Conservation (phyloP, 1,140 invertebrate species). For the Pantala flavescens region DNA sequence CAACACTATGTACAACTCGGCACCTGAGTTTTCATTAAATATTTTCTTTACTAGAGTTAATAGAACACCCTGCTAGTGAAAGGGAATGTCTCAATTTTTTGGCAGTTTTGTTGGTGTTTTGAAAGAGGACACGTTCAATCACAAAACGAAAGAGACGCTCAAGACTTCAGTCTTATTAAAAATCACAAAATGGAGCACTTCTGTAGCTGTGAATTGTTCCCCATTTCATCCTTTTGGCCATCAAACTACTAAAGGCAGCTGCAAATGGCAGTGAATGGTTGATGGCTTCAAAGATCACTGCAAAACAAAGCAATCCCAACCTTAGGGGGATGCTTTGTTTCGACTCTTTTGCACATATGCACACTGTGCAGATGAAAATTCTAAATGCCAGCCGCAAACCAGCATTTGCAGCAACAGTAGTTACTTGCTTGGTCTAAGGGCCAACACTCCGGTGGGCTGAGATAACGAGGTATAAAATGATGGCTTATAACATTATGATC, state of each 20-base stretch:
- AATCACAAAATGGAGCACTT: not conserved
- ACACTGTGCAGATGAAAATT: no score
- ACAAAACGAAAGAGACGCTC: not conserved
- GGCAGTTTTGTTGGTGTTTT: not conserved
- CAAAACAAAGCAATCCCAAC: not conserved
- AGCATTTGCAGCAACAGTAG: no score
- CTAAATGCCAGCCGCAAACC: no score
- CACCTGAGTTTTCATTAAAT: not conserved
- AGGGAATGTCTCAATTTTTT: not conserved
- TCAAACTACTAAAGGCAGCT: not conserved
- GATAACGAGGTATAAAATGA: no score
- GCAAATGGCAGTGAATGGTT: not conserved
- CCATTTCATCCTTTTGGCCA: not conserved
- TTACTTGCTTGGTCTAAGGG: no score
- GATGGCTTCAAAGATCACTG: not conserved
- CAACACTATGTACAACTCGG: not conserved
- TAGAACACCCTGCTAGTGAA: not conserved
- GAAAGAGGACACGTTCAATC: not conserved
- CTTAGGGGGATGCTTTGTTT: no score
- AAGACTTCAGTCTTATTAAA: constrained; percentile 10
- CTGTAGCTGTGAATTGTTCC: not conserved
- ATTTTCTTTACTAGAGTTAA: not conserved
- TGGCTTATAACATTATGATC: no score
- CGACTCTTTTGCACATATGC: no score
- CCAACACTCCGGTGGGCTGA: no score